phyloP scores from a whole-genome alignment of 2,797 vertebrate species.

The Carduelis carduelis region DNA sequence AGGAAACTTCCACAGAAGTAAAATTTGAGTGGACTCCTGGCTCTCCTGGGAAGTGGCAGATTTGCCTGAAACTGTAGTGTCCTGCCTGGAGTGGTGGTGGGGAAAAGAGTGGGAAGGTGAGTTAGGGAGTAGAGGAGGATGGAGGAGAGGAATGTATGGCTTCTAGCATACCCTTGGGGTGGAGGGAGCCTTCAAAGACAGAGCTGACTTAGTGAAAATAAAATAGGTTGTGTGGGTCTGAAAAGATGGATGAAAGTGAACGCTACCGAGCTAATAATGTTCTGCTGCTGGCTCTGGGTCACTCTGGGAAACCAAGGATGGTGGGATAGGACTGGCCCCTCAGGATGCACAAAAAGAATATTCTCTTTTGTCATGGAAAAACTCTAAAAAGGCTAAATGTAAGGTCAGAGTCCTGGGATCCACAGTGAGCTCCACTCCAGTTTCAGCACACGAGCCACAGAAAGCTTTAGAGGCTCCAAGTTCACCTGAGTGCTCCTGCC shows the following conservation, averaged over 20 bases:
- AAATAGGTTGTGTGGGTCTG: background rate
- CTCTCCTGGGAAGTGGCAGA: background rate
- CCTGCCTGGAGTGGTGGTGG: background rate
- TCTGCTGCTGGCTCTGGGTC: background rate
- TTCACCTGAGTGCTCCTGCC: background rate
- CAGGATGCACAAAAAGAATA: background rate
- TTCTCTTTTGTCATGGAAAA: background rate
- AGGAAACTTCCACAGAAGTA: background rate
- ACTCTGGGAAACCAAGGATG: background rate
- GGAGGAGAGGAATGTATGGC: background rate
- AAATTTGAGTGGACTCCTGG: background rate
- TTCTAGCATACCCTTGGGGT: background rate
- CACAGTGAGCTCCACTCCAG: background rate
- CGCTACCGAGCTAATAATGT: background rate
- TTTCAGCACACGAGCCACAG: background rate
- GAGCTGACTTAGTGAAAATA: background rate
- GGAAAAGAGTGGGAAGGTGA: background rate
- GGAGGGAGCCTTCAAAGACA: background rate
- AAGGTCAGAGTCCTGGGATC: background rate
- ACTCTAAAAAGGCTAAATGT: background rate
- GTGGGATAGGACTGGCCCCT: background rate
- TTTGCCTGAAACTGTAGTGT: background rate
- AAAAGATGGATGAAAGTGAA: background rate
- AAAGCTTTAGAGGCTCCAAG: background rate
- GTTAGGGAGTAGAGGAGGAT: background rate